Percentiles rank a stretch among this genome's conserved stretches.
Conservation (phyloP, 2,888 invertebrate genomes). For the Pimpla rufipes region DNA sequence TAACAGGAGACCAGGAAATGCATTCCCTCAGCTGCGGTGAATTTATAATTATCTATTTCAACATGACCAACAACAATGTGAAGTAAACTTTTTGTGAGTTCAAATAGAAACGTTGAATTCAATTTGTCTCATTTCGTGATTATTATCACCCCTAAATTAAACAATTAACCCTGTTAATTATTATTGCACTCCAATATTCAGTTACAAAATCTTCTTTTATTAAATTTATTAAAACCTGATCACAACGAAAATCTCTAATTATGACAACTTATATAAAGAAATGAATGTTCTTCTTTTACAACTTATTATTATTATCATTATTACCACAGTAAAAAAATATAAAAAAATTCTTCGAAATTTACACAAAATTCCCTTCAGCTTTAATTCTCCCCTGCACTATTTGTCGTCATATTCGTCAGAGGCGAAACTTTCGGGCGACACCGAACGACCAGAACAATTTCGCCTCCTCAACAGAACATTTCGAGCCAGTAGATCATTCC, state of each 20-base stretch:
- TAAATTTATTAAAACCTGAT: neutral
- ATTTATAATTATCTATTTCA: neutral
- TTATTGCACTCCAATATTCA: neutral
- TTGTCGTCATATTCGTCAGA: neutral
- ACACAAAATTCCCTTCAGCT: neutral
- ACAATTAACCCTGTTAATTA: neutral
- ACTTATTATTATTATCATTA: no score
- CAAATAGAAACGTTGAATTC: neutral
- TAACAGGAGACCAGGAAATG: neutral
- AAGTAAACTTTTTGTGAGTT: neutral
- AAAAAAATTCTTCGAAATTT: no score
- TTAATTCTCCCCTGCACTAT: neutral
- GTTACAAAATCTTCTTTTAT: neutral
- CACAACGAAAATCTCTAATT: no score
- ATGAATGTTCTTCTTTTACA: no score
- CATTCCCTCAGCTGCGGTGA: neutral
- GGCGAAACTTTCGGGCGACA: neutral
- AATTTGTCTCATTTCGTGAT: neutral
- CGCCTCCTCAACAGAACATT: slow-evolving; percentile 32
- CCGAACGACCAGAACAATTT: neutral
- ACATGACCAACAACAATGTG: neutral
- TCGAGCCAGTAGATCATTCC: slow-evolving; percentile 51
- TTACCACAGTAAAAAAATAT: no score
- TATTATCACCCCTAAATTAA: neutral
- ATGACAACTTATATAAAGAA: no score